Evolutionary conservation across 2,113 vertebrate genomes (phyloP), one percentile per base, ranked within the genome.

Genomic region (Gobius niger): DNA sequence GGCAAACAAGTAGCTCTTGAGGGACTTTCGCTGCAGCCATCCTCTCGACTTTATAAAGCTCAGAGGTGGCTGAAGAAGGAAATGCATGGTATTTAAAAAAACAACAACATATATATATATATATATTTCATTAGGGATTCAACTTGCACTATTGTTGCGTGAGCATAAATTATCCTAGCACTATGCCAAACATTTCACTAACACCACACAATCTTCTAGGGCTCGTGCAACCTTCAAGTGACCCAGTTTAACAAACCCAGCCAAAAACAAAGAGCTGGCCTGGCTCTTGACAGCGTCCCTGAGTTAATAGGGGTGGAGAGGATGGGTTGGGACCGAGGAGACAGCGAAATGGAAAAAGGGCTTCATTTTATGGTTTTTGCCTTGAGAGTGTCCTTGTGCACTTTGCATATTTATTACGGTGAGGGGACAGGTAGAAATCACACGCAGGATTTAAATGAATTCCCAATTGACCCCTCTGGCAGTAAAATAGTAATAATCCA

Each of bases 371-470:
- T 81, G 80, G 59, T 51, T 86, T 77, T 77, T 84, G 78, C 84
- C 80, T 88, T 71, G 82, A 85, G 82, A 78, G 57, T 52, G 76
- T 77, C 70, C 70, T 82, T 70, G 64, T 82, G 76, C 72, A 64
- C 68, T 84, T 81, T 88, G 83, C 84, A 89, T 89, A 87, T 83
- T 80, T 70, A 90, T 87, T 71, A 78, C 62, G 19, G 53, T 1
- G 49, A 63, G 59, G 60, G 73, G 63, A 78, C 75, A 81, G 72
- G 74, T 83, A 67, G 76, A 77, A 84, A 83, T 77, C 70, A 47
- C 74, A 72, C 72, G 65, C 66, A 72, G 77, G 82, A 86, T 82
- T 87, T 85, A 82, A 79, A 83, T 66, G 50, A 81, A 84, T 83
- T 88, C 82, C 78, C 78, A 77, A 68, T 66, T 84, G 84, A 87